A percentile compares a stretch with the other conserved stretches of the same genome.
Evolutionary conservation across 2,113 vertebrate genomes (phyloP).

Genomic region (Saguinus imperator): DNA sequence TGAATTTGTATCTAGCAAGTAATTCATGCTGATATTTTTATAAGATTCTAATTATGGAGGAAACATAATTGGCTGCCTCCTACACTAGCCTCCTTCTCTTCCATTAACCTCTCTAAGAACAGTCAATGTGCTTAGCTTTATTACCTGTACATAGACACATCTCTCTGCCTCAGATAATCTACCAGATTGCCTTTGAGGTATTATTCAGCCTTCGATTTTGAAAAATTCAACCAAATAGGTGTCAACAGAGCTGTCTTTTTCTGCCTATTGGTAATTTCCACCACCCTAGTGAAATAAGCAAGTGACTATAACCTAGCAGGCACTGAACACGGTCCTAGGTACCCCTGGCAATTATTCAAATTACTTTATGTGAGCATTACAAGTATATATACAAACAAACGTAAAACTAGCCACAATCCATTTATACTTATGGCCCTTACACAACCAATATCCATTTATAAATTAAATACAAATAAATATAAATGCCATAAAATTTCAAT

Average conservation of each 20-base stretch:
- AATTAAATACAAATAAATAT: slow-evolving; percentile 51
- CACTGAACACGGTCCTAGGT: not conserved
- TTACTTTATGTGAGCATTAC: not conserved
- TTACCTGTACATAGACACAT: not conserved
- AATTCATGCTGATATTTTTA: slow-evolving; percentile 57
- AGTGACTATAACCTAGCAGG: not conserved
- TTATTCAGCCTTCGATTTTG: not conserved
- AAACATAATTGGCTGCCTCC: not conserved
- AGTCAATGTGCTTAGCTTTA: not conserved
- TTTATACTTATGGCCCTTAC: not conserved
- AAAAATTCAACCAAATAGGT: not conserved
- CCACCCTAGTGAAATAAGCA: not conserved
- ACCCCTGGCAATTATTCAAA: not conserved
- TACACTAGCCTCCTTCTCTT: not conserved
- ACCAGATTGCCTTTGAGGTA: not conserved
- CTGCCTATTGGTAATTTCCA: not conserved
- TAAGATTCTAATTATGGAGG: not conserved
- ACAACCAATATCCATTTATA: not conserved
- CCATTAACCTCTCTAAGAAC: not conserved
- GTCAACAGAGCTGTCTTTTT: not conserved
- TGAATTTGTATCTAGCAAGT: slow-evolving; percentile 25
- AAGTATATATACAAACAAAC: not conserved
- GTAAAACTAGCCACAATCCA: not conserved
- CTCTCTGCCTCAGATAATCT: not conserved
- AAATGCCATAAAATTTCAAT: slow-evolving; percentile 35